phyloP scores from a whole-genome alignment of 2,113 vertebrate species.

The Marmota monax region DNA sequence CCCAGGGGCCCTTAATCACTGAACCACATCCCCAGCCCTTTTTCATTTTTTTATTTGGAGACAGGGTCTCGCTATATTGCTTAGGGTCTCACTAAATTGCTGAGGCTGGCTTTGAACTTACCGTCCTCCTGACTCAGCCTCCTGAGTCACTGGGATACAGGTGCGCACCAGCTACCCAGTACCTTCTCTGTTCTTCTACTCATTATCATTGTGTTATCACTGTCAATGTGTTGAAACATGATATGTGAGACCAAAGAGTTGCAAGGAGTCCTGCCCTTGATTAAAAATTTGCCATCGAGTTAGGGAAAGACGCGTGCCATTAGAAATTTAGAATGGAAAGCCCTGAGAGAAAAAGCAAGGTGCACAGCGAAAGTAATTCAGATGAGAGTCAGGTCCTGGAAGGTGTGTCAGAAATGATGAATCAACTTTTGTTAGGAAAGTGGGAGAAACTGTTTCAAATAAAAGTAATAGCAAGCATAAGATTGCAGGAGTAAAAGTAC shows the following conservation, averaged over 20 bases:
- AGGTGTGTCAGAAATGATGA: background rate
- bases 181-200: background rate
- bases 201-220: background rate
- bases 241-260: background rate
- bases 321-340: background rate
- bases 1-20: too few species aligned
- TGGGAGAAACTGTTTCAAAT: background rate
- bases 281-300: background rate
- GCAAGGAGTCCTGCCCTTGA: background rate
- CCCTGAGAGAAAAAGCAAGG: background rate
- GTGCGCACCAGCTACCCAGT: too few species aligned
- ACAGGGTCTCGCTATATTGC: too few species aligned
- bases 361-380: background rate
- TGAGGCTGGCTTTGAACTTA: too few species aligned
- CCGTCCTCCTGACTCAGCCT: too few species aligned
- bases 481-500: background rate
- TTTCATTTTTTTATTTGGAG: too few species aligned
- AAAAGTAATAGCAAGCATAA: background rate
- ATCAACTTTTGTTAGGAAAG: background rate
- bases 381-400: background rate
- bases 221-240: background rate
- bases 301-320: background rate
- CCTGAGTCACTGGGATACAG: too few species aligned
- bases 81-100: too few species aligned
- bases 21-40: too few species aligned